Conservation (phyloP, 2,888 invertebrate species). For the Caenorhabditis sulstoni region DNA sequence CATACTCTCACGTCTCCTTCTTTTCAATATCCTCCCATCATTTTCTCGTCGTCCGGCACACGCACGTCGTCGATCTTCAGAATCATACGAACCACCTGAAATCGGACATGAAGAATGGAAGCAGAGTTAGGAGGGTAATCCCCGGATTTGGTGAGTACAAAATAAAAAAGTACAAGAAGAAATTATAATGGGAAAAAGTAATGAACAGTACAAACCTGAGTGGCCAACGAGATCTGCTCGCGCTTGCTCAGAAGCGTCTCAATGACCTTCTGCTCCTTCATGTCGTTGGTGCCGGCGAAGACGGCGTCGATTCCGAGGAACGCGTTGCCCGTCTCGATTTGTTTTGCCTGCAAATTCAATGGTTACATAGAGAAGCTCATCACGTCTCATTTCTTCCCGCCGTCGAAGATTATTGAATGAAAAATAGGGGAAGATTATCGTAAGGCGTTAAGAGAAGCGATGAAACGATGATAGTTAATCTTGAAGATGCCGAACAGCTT, state of each 20-base stretch:
- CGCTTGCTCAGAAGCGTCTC: conserved; percentile 97
- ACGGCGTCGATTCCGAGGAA: conserved; percentile 96
- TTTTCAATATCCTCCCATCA: conserved; percentile 62
- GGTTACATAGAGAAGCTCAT: conserved; percentile 5
- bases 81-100: conserved; percentile 94
- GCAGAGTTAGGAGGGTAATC: too few species aligned
- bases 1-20: conserved; percentile 19
- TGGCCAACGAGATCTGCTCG: conserved; percentile 95
- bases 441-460: background rate
- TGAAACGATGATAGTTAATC: conserved; percentile 5
- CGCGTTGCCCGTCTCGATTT: conserved; percentile 89
- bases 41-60: conserved; percentile 82
- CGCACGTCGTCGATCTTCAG: conserved; percentile 98
- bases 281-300: conserved; percentile 88
- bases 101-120: background rate
- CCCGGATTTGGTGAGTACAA: too few species aligned
- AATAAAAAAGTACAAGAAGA: too few species aligned
- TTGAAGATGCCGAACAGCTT: background rate
- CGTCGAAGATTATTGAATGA: conserved; percentile 11
- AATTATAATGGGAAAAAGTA: too few species aligned
- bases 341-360: conserved; percentile 85
- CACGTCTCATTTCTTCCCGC: conserved; percentile 10
- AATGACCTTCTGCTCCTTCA: conserved; percentile 93
- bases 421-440: conserved; percentile 37
- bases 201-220: conserved; percentile 85